A percentile compares a stretch with the other conserved stretches of the same genome.
Conservation (phyloP, 2,888 invertebrate genomes). For the Agriopis aurantiaria region DNA sequence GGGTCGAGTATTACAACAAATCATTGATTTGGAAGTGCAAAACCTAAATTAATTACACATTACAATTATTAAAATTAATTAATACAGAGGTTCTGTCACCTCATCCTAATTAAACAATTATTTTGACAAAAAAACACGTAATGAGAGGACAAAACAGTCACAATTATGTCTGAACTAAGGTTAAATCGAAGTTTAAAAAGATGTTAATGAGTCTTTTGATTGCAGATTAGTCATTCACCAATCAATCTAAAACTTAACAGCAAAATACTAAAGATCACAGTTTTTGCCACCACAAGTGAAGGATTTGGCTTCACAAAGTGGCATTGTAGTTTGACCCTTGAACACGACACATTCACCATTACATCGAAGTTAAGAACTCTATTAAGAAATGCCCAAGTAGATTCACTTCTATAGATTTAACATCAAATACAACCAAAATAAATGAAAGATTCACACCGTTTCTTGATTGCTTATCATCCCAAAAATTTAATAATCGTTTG, state of each 20-base stretch:
- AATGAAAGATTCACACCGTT: conserved; percentile 45
- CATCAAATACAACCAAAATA: conserved; percentile 68
- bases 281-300: conserved; percentile 57
- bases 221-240: conserved; percentile 37
- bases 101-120: conserved; percentile 14
- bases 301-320: conserved; percentile 59
- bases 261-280: conserved; percentile 72
- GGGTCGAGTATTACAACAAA: conserved; percentile 56
- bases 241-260: conserved; percentile 61
- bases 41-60: conserved; percentile 27
- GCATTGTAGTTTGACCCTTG: conserved; percentile 56
- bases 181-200: conserved; percentile 5
- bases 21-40: conserved; percentile 35
- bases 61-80: conserved; percentile 27
- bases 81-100: conserved; percentile 23
- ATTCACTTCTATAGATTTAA: conserved; percentile 62
- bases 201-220: conserved; percentile 19
- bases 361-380: conserved; percentile 51
- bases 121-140: conserved; percentile 13
- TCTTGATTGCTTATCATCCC: neutral
- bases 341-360: conserved; percentile 58
- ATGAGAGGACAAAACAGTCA: conserved; percentile 1
- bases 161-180: conserved; percentile 6
- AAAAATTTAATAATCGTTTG: neutral
- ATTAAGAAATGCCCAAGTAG: conserved; percentile 54